phyloP scores from a whole-genome alignment of 35 echinoderm and acorn worm genomes.

The Strongylocentrotus purpuratus region DNA sequence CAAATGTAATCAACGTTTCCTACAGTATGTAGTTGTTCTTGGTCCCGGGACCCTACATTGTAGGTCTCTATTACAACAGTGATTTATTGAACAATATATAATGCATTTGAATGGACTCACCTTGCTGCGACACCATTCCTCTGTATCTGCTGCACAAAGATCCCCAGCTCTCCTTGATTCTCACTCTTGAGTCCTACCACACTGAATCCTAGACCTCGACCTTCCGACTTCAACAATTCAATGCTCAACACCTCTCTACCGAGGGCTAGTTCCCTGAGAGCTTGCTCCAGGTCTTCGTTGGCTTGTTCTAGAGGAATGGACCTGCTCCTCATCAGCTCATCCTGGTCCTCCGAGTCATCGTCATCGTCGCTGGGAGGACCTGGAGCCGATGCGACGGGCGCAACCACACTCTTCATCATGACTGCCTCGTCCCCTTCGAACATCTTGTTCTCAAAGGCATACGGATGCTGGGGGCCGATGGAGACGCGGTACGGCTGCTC shows the following conservation, averaged over 20 bases:
- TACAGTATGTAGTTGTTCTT: no score
- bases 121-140: slow-evolving; percentile 76
- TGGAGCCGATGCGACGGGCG: slow-evolving; percentile 47
- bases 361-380: neutral
- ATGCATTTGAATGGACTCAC: slow-evolving; percentile 52
- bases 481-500: neutral
- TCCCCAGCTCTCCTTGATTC: slow-evolving; percentile 89
- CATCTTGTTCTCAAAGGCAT: slow-evolving; percentile 78
- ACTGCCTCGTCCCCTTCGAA: slow-evolving; percentile 65
- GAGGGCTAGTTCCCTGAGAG: slow-evolving; percentile 66
- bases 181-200: slow-evolving; percentile 95
- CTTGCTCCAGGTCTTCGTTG: slow-evolving; percentile 50
- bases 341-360: slow-evolving; percentile 22
- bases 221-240: slow-evolving; percentile 79
- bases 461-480: slow-evolving; percentile 51
- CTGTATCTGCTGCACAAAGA: slow-evolving; percentile 98
- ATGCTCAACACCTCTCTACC: slow-evolving; percentile 81
- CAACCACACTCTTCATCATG: slow-evolving; percentile 27
- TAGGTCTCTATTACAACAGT: no score
- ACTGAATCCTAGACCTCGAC: slow-evolving; percentile 90
- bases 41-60: no score
- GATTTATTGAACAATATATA: no score
- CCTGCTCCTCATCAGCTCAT: neutral
- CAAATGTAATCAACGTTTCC: no score
- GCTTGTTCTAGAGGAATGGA: neutral